Percentiles rank a stretch among this genome's conserved stretches.
These are phyloP conservation scores for Pedionomus torquatus DNA, from an alignment of 2,113 vertebrate species.

Conservation along the genomic window DNA sequence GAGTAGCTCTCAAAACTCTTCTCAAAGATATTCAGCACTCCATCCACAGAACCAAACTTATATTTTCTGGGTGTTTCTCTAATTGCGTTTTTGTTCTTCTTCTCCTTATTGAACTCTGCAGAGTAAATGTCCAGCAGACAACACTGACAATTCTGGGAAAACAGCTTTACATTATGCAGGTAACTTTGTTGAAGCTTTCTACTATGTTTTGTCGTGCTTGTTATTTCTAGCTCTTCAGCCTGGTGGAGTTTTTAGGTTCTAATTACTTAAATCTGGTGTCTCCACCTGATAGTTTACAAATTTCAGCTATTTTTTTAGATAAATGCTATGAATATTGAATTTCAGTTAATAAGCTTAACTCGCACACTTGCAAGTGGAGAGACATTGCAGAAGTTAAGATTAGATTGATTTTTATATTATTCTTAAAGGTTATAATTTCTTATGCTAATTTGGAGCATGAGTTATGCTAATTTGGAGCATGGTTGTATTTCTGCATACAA, in stretches of 20 bases:
- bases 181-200: slow-evolving; percentile 50
- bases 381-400: neutral
- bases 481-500: neutral
- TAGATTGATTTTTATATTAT: neutral
- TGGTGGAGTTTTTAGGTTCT: neutral
- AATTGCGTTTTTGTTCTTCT: neutral
- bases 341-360: neutral
- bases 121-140: slow-evolving; percentile 87
- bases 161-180: slow-evolving; percentile 93
- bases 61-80: neutral
- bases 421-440: neutral
- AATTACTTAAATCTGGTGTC: neutral
- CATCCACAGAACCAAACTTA: neutral
- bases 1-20: neutral
- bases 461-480: neutral
- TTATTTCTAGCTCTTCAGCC: neutral
- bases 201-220: neutral
- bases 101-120: slow-evolving; percentile 54
- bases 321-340: neutral
- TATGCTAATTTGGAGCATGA: neutral
- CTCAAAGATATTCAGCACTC: neutral
- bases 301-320: neutral
- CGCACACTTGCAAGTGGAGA: neutral
- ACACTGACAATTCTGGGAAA: slow-evolving; percentile 83
- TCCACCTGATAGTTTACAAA: neutral